Base-by-base conservation (phyloP, 2,888 invertebrate species). In the Acanthoscelides obtectus region DNA sequence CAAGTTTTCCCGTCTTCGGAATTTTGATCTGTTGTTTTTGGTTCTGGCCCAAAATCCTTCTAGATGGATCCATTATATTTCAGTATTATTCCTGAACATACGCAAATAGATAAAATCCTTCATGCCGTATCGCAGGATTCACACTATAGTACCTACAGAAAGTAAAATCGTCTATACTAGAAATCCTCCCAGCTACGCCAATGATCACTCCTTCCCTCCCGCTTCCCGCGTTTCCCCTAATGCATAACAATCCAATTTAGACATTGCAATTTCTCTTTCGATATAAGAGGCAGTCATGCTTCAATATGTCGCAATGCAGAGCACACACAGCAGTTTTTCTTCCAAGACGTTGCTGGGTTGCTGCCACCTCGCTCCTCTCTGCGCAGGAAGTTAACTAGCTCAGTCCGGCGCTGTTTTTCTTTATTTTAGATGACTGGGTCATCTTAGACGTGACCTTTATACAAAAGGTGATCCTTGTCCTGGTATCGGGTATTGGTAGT, bases 251-350 rank as follows among this genome's bases (percentile, higher is more conserved):
- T 22, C 67, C 67, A 67, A 67, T 67, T 22, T 22, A 67, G 67
- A 67, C 21, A 22, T 67, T 22, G 67, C 67, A 22, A 22, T 67
- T 67, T 67, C 67, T 22, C 22, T 67, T 67, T 67, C 67, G 67
- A 67, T 67, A 67, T 67, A 22, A 67, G 67, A 67, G 67, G 67
- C 67, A 67, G 67, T 80, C 81, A 81, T 83, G 82, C 80, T 80
- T 81, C 81, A 81, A 82, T 80, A 80, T 81, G 83, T 81, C 83
- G 83, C 83, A 83, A 79, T 83, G 82, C 83, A 82, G 83, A 75
- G 80, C 79, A 72, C 75, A 76, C 79, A 76, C 79, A 78, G 78
- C 79, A 78, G 73, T 78, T 78, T 45, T 45, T 45, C 45, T 12
- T 45, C 45, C 45, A 45, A 45, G 45, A 45, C 45, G 45, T 12